Base-by-base conservation (phyloP, 1,140 invertebrate species). In the Maconellicoccus hirsutus region DNA sequence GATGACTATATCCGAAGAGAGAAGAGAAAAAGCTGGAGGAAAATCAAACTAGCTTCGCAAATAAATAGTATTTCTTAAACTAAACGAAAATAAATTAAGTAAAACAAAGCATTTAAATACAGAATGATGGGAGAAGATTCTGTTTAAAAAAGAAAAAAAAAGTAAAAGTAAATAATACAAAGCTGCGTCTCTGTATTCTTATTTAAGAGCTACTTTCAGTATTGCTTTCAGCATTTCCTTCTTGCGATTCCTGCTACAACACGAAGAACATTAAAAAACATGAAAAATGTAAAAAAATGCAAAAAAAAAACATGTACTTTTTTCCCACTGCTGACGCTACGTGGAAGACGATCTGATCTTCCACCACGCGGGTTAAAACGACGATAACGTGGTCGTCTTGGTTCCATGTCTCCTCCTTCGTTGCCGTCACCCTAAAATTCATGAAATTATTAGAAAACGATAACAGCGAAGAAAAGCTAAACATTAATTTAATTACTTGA, bases 81-180 rank as follows among this genome's bases (percentile, higher is more conserved):
- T 66, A 66, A 66, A 66, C 19, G 61, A 66, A 66, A 66, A 66
- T 66, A 66, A 66, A 66, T 66, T 66, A 66, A 66, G 61, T 66
- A 66, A 66, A 66, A 66, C 61, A 66, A 66, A 66, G 61, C 19
- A 66, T 66, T 61, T 66, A 66, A 66, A 16, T 25, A 66, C 61
- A 66, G 61, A 66, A 66, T 19, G 61, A 66, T 66, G 61, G 61
- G 61, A 66, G 4, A 25, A 6, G 25, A 59, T 66, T 26, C 61
- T 25, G 61, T 25, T 26, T 26, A 25, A 26, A 66, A 22, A 22
- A 66, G 25, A 52, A 16, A 66, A 66, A 66, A 66, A 66, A 66
- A 23, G 22, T 61, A 22, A 66, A 66, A 66, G 25, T 66, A 66
- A 66, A 66, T 66, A 23, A 25, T 25, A 25, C 22, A 19, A 23